Evolutionary conservation across 2,888 invertebrate species (phyloP), one percentile per base, ranked within the genome.

Genomic region (Anagyrus pseudococci): DNA sequence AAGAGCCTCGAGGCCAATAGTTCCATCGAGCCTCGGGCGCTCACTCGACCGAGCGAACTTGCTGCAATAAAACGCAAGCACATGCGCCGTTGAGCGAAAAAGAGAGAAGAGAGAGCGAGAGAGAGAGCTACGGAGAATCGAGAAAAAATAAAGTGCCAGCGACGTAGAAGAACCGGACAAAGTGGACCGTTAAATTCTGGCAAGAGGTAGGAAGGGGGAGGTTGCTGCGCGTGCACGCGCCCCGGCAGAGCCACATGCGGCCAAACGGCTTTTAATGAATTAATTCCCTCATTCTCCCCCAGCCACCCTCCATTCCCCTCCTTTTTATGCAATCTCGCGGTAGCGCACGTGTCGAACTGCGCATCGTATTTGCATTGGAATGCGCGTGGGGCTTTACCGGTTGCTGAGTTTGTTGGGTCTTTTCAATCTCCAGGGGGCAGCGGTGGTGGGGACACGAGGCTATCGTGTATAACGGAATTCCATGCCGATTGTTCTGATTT

Each of bases 181-280:
- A 37, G 33, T 37, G 33, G 33, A 37, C 33, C 15, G 33, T 37
- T 2, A 37, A 37, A 37, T 37, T 15, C 10, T n/a, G n/a, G n/a
- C n/a, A n/a, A n/a, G n/a, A n/a, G n/a, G n/a, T n/a, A n/a, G n/a
- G n/a, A n/a, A n/a, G n/a, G n/a, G n/a, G n/a, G n/a, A n/a, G n/a
- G n/a, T n/a, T 13, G 33, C 33, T 15, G 33, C 8, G 33, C 15
- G 33, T 37, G 33, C 33, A 37, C 15, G 33, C 33, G 33, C 8
- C 29, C 8, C 29, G 10, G 33, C 33, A 8, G 2, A 2, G 33
- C 2, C 33, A 8, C 33, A 37, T 37, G 10, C 33, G 33, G 33
- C 10, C 33, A 37, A 37, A 37, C 33, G 15, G 33, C 33, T 37
- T 37, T 37, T 37, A 37, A 37, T 37, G 33, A 37, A 55, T 44